Percentiles rank a stretch among this genome's conserved stretches.
Evolutionary conservation across 2,797 vertebrate genomes (phyloP).

Genomic region (Cynopterus sphinx): DNA sequence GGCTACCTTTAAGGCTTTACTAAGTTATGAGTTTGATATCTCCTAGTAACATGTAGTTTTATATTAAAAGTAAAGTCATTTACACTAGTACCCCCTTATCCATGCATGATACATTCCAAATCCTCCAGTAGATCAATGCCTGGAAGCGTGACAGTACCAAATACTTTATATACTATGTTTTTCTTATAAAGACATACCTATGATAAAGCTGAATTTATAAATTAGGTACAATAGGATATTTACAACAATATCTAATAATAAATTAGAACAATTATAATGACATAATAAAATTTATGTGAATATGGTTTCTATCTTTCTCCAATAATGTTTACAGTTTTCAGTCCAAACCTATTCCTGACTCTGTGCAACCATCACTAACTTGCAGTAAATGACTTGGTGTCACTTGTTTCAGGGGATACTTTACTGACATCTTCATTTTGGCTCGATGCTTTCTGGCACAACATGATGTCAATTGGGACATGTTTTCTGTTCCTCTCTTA

Average conservation of each 20-base stretch:
- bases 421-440: neutral
- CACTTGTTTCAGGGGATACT: neutral
- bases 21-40: neutral
- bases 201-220: neutral
- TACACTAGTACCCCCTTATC: neutral
- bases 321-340: neutral
- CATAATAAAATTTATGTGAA: neutral
- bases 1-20: neutral
- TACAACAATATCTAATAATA: neutral
- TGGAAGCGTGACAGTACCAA: neutral
- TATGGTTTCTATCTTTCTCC: neutral
- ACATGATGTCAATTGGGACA: neutral
- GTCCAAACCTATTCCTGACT: neutral
- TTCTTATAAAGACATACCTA: neutral
- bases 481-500: neutral
- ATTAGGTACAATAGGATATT: neutral
- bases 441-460: neutral
- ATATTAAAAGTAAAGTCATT: neutral
- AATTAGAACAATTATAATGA: neutral
- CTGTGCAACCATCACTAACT: neutral
- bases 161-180: neutral
- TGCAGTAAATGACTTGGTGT: neutral
- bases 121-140: neutral
- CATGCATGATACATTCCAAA: neutral
- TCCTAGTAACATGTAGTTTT: neutral